Conservation (phyloP, 2,113 vertebrate species). For the Burhinus bistriatus region DNA sequence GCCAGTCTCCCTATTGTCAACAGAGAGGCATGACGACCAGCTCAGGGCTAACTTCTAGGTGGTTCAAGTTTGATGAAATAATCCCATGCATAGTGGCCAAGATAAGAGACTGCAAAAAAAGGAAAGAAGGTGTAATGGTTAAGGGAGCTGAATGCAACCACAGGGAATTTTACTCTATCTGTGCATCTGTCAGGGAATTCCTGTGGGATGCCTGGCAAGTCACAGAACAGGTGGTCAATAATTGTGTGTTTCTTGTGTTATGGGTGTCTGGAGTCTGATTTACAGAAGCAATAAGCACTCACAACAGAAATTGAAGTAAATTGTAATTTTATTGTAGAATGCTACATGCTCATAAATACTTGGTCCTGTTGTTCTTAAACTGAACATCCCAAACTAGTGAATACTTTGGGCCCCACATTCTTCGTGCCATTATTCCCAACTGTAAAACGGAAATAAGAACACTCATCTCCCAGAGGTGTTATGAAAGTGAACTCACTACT, state of each 20-base stretch:
- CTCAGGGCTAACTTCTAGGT: not conserved
- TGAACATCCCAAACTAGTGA: not conserved
- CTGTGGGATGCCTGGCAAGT: constrained; percentile 46
- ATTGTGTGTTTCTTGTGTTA: constrained; percentile 66
- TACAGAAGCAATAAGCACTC: constrained; percentile 58
- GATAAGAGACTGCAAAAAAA: not conserved
- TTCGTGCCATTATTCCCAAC: not conserved
- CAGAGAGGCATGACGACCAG: not conserved
- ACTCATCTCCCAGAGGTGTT: not conserved
- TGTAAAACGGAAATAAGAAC: constrained; percentile 8
- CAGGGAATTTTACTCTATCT: constrained; percentile 55
- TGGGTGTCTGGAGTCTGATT: constrained; percentile 65
- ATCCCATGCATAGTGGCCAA: not conserved
- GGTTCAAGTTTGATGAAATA: constrained; percentile 19
- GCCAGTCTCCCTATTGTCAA: not conserved
- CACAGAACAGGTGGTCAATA: constrained; percentile 67
- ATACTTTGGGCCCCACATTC: not conserved
- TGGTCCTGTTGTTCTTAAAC: constrained; percentile 36
- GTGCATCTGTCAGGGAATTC: constrained; percentile 63
- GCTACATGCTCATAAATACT: constrained; percentile 37
- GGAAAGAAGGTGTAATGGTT: constrained; percentile 56
- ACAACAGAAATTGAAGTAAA: constrained; percentile 60
- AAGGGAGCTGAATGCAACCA: constrained; percentile 49
- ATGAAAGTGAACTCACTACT: not conserved
- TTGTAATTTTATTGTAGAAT: constrained; percentile 56